These are phyloP conservation scores for Scarus forsteni DNA, from an alignment of 2,797 vertebrate genomes.

Conservation along the genomic window DNA sequence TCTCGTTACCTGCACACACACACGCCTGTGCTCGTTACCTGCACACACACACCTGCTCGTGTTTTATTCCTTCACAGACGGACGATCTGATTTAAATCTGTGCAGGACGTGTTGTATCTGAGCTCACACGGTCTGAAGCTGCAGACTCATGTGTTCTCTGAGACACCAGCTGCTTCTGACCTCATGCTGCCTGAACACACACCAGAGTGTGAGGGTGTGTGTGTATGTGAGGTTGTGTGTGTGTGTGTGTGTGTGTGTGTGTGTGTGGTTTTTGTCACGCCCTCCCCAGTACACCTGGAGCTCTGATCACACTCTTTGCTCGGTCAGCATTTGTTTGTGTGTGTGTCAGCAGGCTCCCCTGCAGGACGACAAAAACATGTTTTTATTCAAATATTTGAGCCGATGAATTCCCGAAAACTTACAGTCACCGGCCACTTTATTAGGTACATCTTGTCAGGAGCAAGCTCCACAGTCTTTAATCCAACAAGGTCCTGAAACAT, in stretches of 20 bases:
- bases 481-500: too few relatives aligned
- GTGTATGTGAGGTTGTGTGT: constrained; percentile 4
- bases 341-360: constrained; percentile 34
- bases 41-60: too few relatives aligned
- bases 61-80: not conserved
- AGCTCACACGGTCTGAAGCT: constrained; percentile 10
- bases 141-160: constrained; percentile 10
- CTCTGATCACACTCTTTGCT: constrained; percentile 37
- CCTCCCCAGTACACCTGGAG: constrained; percentile 34
- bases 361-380: not conserved
- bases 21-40: too few relatives aligned
- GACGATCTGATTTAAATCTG: not conserved
- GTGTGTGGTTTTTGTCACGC: not conserved
- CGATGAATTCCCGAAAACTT: too few relatives aligned
- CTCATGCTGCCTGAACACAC: constrained; percentile 1
- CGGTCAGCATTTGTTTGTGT: constrained; percentile 58
- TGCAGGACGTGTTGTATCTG: not conserved
- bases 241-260: not conserved
- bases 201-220: not conserved
- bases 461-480: too few relatives aligned
- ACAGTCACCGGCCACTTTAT: too few relatives aligned
- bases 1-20: too few relatives aligned
- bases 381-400: too few relatives aligned
- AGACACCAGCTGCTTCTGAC: constrained; percentile 5
- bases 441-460: too few relatives aligned